A percentile compares a stretch with the other conserved stretches of the same genome.
Conservation (phyloP, 2,113 vertebrate genomes). For the Equus quagga region DNA sequence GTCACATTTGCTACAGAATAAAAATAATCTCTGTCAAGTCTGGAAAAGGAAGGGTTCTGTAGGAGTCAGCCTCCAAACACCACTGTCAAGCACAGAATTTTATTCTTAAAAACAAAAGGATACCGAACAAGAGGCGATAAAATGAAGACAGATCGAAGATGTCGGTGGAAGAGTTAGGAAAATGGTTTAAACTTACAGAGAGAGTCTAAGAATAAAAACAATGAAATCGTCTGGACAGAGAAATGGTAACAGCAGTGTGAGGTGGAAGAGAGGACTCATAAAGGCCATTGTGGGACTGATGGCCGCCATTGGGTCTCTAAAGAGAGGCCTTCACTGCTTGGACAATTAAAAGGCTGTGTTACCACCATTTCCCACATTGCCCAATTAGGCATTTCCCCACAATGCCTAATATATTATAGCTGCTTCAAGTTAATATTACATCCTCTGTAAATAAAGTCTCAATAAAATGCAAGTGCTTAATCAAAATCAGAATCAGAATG, state of each 20-base stretch:
- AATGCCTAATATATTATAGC: background rate
- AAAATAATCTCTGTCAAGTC: constrained; percentile 47
- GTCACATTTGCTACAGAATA: constrained; percentile 39
- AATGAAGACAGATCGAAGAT: background rate
- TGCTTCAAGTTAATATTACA: background rate
- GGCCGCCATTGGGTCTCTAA: rapidly evolving
- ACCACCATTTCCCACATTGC: background rate
- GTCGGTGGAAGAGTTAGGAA: background rate
- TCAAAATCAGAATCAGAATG: background rate
- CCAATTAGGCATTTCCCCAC: background rate
- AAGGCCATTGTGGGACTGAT: rapidly evolving
- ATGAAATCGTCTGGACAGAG: background rate
- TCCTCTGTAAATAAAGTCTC: background rate
- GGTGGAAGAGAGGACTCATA: rapidly evolving
- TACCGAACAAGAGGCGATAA: background rate
- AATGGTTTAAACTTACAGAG: background rate
- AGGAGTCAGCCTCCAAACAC: background rate
- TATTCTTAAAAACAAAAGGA: background rate
- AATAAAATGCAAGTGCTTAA: background rate
- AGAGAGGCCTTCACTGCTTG: background rate
- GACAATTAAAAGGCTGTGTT: background rate
- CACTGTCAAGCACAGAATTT: background rate
- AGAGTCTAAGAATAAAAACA: background rate
- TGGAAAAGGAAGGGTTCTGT: constrained; percentile 32
- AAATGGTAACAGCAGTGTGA: rapidly evolving